Evolutionary conservation across 2,797 vertebrate genomes (phyloP).

Genomic region (Gambusia yucatana): DNA sequence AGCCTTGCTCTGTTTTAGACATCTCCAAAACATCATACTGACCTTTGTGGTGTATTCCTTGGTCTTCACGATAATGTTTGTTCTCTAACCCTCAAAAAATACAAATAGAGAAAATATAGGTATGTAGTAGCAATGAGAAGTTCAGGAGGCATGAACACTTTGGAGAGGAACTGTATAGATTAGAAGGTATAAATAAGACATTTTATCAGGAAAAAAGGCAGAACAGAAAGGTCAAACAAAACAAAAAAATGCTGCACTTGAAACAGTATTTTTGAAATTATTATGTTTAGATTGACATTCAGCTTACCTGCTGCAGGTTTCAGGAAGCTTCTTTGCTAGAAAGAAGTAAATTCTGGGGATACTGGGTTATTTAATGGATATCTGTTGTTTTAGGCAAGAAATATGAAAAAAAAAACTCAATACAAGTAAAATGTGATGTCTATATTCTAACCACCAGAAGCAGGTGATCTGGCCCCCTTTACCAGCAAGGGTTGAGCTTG

Average conservation of each 20-base stretch:
- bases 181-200: slow-evolving; percentile 8
- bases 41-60: neutral
- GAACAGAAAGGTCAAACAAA: neutral
- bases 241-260: neutral
- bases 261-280: neutral
- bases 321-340: neutral
- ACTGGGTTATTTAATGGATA: neutral
- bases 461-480: slow-evolving; percentile 48
- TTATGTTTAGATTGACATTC: neutral
- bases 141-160: neutral
- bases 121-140: neutral
- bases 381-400: neutral
- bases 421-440: slow-evolving; percentile 20
- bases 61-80: neutral
- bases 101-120: neutral
- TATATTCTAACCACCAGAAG: slow-evolving; percentile 40
- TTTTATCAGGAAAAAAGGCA: neutral
- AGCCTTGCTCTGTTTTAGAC: neutral
- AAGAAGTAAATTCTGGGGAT: neutral
- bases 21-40: neutral
- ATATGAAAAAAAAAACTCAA: neutral
- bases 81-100: neutral
- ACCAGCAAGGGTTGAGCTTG: slow-evolving; percentile 55
- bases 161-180: neutral
- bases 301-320: neutral